phyloP scores from a whole-genome alignment of 1,140 invertebrate genomes.

The Bactericera cockerelli region DNA sequence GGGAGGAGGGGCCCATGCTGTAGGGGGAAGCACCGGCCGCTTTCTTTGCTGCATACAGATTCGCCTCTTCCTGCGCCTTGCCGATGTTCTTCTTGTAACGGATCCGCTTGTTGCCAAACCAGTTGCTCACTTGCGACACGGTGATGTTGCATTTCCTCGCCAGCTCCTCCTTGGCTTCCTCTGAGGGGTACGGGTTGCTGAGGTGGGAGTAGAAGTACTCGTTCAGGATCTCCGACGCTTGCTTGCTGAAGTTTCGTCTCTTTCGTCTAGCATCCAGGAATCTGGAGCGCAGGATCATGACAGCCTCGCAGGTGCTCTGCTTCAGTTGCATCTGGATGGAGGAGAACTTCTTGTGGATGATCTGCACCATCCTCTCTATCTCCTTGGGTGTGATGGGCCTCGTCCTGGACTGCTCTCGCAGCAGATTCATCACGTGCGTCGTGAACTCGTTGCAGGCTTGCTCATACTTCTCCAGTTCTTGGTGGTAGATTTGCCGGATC shows the following conservation, averaged over 20 bases:
- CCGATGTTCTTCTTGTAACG: slow-evolving; percentile 99
- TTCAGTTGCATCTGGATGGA: slow-evolving; percentile 99
- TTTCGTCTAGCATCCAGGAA: slow-evolving; percentile 96
- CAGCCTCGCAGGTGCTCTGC: slow-evolving; percentile 99
- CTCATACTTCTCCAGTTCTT: slow-evolving; percentile 98
- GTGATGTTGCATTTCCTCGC: slow-evolving; percentile 99
- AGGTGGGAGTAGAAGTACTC: slow-evolving; percentile 99
- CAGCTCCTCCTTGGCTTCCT: slow-evolving; percentile 98
- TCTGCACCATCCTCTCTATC: slow-evolving; percentile 99
- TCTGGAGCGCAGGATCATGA: slow-evolving; percentile 91
- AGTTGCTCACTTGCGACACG: slow-evolving; percentile 83
- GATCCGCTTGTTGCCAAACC: slow-evolving; percentile 99
- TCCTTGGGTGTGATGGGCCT: slow-evolving; percentile 91
- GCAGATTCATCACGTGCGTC: slow-evolving; percentile 95
- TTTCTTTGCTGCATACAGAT: slow-evolving; percentile 97
- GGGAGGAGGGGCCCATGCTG: slow-evolving; percentile 66
- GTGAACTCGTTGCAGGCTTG: slow-evolving; percentile 99
- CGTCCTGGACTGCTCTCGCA: slow-evolving; percentile 93
- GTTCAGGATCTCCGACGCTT: slow-evolving; percentile 98
- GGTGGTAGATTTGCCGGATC: slow-evolving; percentile 97
- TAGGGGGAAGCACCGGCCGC: slow-evolving; percentile 87
- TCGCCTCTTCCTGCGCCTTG: slow-evolving; percentile 99
- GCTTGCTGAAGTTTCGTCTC: slow-evolving; percentile 98
- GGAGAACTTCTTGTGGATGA: slow-evolving; percentile 99
- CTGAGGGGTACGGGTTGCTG: slow-evolving; percentile 98